Conservation (phyloP, 2,888 invertebrate species). For the Camptogramma bilineatum region DNA sequence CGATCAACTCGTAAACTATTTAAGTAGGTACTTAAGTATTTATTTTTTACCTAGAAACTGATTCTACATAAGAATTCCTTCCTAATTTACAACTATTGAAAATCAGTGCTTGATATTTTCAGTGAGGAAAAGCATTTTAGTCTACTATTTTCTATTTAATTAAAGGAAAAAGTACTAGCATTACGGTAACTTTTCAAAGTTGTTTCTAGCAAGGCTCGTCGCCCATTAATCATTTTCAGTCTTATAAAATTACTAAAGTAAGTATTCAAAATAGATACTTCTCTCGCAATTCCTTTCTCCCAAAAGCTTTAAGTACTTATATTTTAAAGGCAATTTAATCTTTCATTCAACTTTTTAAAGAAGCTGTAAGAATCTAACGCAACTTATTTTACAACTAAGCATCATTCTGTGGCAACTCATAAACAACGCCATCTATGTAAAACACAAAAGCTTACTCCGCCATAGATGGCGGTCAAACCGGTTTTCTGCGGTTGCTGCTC, state of each 20-base stretch:
- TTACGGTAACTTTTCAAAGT: neutral
- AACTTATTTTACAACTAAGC: neutral
- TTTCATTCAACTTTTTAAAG: neutral
- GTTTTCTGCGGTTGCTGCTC: too few relatives aligned
- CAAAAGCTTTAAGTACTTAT: neutral
- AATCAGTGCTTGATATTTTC: conserved; percentile 1
- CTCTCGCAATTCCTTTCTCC: neutral
- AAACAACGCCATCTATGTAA: conserved; percentile 17
- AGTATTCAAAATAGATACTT: conserved; percentile 5
- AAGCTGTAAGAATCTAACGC: neutral
- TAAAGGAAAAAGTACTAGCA: neutral
- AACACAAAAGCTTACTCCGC: neutral
- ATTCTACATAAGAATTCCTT: neutral
- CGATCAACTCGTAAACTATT: neutral
- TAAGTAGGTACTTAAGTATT: too few relatives aligned
- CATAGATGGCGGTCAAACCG: too few relatives aligned
- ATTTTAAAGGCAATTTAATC: neutral
- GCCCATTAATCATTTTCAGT: conserved; percentile 8
- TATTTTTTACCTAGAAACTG: neutral
- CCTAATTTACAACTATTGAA: conserved; percentile 6
- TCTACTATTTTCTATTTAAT: neutral
- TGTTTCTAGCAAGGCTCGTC: neutral
- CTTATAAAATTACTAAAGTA: conserved; percentile 3
- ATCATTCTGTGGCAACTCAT: too few relatives aligned
- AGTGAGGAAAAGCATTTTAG: neutral